Percentiles rank a stretch among this genome's conserved stretches.
Evolutionary conservation across 2,797 vertebrate genomes (phyloP).

Genomic region (Tapera naevia): DNA sequence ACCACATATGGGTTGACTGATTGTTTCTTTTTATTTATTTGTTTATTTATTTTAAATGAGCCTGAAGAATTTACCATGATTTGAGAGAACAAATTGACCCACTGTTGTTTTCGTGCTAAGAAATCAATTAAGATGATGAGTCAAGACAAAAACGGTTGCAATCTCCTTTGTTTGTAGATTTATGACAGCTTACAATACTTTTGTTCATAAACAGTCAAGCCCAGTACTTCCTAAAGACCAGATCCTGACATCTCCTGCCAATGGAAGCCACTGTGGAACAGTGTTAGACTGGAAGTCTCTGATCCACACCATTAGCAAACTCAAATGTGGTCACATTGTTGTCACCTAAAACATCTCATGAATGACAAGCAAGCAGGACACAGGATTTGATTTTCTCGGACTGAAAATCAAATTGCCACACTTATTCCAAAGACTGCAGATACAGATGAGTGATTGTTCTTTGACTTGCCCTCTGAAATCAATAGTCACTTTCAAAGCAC

Average conservation of each 20-base stretch:
- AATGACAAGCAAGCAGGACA: neutral
- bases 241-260: neutral
- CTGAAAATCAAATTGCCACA: neutral
- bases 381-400: neutral
- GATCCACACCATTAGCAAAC: neutral
- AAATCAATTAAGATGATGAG: neutral
- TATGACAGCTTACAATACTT: neutral
- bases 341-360: neutral
- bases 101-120: neutral
- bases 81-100: neutral
- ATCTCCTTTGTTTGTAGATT: neutral
- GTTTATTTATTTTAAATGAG: neutral
- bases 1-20: neutral
- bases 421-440: neutral
- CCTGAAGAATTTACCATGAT: neutral
- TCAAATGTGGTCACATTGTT: neutral
- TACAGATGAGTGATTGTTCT: neutral
- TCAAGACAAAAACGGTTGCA: neutral
- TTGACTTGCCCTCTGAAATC: neutral
- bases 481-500: neutral
- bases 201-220: neutral
- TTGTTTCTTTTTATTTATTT: neutral
- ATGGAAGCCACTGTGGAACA: neutral
- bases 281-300: neutral
- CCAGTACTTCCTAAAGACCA: neutral